These are phyloP conservation scores for Campaea margaritaria DNA, from an alignment of 2,888 invertebrate genomes.

Conservation along the genomic window DNA sequence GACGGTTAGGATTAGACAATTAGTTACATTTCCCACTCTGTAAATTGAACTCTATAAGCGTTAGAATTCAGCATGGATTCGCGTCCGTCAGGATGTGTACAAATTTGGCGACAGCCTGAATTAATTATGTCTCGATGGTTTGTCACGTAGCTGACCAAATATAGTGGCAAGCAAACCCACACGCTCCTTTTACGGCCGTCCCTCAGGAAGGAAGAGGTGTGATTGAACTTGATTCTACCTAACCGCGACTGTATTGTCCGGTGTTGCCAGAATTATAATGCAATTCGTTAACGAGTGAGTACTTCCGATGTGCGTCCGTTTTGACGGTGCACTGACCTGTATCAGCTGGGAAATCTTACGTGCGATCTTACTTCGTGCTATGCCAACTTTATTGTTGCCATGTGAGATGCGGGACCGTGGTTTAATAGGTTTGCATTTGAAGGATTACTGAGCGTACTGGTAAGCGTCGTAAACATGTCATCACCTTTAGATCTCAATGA, in stretches of 20 bases:
- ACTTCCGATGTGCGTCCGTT: constrained; percentile 68
- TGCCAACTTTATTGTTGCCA: constrained; percentile 3
- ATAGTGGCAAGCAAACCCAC: constrained; percentile 65
- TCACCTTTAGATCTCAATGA: constrained; percentile 37
- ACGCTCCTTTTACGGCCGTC: constrained; percentile 69
- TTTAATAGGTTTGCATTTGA: constrained; percentile 30
- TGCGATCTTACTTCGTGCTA: background rate
- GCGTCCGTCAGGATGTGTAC: constrained; percentile 59
- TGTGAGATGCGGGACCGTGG: constrained; percentile 27
- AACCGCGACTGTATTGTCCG: constrained; percentile 51
- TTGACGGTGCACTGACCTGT: constrained; percentile 53
- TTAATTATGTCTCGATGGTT: constrained; percentile 72
- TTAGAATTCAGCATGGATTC: constrained; percentile 65
- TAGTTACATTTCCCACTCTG: constrained; percentile 48
- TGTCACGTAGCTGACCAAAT: constrained; percentile 82
- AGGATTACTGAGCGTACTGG: constrained; percentile 19
- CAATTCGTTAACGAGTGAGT: constrained; percentile 61
- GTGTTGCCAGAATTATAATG: constrained; percentile 67
- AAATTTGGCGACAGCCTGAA: constrained; percentile 76
- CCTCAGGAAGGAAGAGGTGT: constrained; percentile 78
- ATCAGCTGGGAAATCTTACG: constrained; percentile 28
- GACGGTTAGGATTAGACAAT: constrained; percentile 73
- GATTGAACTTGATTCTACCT: constrained; percentile 65
- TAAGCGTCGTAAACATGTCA: constrained; percentile 39
- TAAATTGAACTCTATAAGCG: constrained; percentile 63